phyloP scores from a whole-genome alignment of 2,888 invertebrate genomes.

The Drosophila suboccidentalis region DNA sequence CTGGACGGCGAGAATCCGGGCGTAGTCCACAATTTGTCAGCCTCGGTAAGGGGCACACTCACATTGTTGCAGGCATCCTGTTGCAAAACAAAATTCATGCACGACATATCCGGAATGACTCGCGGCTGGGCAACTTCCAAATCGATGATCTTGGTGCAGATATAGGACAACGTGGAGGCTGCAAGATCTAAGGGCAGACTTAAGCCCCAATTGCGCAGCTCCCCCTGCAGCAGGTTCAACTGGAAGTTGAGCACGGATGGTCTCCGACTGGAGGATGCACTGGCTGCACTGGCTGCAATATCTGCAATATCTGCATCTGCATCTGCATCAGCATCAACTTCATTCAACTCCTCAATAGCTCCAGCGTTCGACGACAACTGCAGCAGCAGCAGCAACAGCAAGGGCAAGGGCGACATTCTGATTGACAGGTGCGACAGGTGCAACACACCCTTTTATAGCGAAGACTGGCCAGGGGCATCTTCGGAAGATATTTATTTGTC shows the following conservation, averaged over 20 bases:
- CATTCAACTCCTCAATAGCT: background rate
- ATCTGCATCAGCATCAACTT: too few relatives aligned
- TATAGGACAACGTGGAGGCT: conserved; percentile 18
- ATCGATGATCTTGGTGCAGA: conserved; percentile 44
- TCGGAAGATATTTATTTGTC: background rate
- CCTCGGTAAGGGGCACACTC: conserved; percentile 34
- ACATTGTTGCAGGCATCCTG: conserved; percentile 38
- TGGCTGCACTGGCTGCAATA: background rate
- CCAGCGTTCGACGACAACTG: background rate
- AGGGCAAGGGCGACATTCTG: conserved; percentile 24
- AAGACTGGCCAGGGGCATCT: background rate
- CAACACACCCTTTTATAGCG: conserved; percentile 21
- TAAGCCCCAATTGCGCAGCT: background rate
- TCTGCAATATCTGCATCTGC: too few relatives aligned
- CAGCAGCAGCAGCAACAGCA: conserved; percentile 14
- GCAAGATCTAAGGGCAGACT: conserved; percentile 16
- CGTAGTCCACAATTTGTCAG: conserved; percentile 53
- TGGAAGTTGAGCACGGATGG: background rate
- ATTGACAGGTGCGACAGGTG: background rate
- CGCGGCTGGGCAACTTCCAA: conserved; percentile 10
- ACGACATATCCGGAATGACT: conserved; percentile 34
- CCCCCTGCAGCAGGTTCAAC: conserved; percentile 17
- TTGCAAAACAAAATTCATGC: conserved; percentile 40
- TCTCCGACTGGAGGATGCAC: background rate
- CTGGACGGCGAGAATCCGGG: conserved; percentile 67